phyloP scores from a whole-genome alignment of 2,113 vertebrate species.

The Arenaria interpres region DNA sequence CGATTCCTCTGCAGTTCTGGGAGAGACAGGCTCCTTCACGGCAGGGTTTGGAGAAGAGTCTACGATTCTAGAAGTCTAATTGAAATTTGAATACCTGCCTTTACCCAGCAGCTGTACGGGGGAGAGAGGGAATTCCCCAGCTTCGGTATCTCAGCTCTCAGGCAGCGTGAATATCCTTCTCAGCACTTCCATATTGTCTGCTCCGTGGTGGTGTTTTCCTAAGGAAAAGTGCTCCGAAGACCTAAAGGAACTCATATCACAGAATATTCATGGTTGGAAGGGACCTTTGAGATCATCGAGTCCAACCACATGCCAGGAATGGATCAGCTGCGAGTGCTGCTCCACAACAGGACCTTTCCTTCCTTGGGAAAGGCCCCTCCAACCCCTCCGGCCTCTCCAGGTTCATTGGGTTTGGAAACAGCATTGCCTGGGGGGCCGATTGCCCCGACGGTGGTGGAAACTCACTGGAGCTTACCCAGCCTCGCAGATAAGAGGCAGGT shows the following conservation, averaged over 20 bases:
- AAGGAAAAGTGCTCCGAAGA: not conserved
- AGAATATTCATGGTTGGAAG: too few relatives aligned
- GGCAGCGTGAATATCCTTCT: not conserved
- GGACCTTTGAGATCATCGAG: too few relatives aligned
- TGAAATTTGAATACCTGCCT: not conserved
- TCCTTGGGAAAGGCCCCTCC: not conserved
- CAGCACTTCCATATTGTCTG: not conserved
- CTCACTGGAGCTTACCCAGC: not conserved
- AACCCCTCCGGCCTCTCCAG: not conserved
- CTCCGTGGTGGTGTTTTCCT: accelerated
- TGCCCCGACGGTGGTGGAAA: not conserved
- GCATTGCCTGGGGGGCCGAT: not conserved
- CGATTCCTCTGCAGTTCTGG: not conserved
- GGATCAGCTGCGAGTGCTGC: not conserved
- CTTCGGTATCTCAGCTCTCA: too few relatives aligned
- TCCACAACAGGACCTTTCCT: not conserved
- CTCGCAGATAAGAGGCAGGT: not conserved
- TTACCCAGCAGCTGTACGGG: not conserved
- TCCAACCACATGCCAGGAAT: too few relatives aligned
- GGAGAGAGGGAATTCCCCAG: not conserved
- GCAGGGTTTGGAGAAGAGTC: not conserved
- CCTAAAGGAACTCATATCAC: not conserved
- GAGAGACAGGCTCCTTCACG: accelerated
- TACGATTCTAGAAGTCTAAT: not conserved
- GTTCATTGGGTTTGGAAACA: not conserved